A percentile compares a stretch with the other conserved stretches of the same genome.
phyloP scores from a whole-genome alignment of 2,888 invertebrate genomes.

The Adelphocoris suturalis region DNA sequence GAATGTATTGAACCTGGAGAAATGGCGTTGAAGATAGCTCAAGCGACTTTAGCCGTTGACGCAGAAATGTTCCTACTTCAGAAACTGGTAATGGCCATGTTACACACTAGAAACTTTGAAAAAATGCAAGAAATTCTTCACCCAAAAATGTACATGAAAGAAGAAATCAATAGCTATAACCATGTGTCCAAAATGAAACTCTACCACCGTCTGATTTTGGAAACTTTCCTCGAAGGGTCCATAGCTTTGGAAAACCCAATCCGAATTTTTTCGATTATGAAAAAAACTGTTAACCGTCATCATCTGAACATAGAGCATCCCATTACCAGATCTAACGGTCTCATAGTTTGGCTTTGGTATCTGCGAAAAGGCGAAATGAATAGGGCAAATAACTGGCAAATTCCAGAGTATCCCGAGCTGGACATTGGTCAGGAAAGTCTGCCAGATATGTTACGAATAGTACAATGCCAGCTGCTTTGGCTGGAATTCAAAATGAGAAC shows the following conservation, averaged over 20 bases:
- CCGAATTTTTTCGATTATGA: constrained; percentile 49
- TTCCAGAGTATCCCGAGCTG: constrained; percentile 54
- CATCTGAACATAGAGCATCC: constrained; percentile 68
- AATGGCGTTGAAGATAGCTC: constrained; percentile 64
- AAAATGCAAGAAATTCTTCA: constrained; percentile 64
- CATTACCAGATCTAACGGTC: constrained; percentile 29
- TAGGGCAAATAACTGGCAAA: constrained; percentile 64
- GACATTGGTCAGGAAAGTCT: constrained; percentile 57
- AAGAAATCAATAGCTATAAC: constrained; percentile 46
- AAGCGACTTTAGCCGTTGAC: constrained; percentile 49
- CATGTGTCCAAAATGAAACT: constrained; percentile 67
- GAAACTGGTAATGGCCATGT: constrained; percentile 45
- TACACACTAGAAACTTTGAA: constrained; percentile 63
- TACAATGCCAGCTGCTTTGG: constrained; percentile 69
- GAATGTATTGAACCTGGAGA: constrained; percentile 59
- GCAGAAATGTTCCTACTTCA: constrained; percentile 65
- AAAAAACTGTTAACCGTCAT: constrained; percentile 58
- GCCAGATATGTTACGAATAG: constrained; percentile 4
- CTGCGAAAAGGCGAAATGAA: constrained; percentile 64
- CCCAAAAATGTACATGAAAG: constrained; percentile 66
- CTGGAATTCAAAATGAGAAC: constrained; percentile 62
- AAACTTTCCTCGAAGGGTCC: constrained; percentile 59
- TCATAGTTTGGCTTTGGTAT: constrained; percentile 65
- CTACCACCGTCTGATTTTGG: constrained; percentile 63
- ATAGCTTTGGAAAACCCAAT: constrained; percentile 65